Evolutionary conservation across 30 jellyfish, hydroid and myxozoan species (phyloP), one percentile per base, ranked within the genome.

Genomic region (Aurelia sp.): DNA sequence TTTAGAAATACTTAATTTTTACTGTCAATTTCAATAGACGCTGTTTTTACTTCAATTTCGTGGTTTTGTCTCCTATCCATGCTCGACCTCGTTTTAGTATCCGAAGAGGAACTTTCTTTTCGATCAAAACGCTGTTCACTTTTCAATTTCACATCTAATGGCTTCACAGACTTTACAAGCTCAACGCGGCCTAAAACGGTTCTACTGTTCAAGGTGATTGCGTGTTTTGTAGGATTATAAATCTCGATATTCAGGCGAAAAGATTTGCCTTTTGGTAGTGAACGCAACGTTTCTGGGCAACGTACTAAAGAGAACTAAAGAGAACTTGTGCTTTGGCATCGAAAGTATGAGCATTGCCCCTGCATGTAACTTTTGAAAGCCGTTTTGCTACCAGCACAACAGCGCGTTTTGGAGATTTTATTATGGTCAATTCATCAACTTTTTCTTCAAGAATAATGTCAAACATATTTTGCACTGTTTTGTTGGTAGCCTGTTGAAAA

Each of bases 201-300:
- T 67, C 78, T 67, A 22, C 78, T 67, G 53, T 67, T 22, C 51
- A 22, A 17, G 0, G 51, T 67, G 21, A 67, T 67, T 67, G 78
- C 17, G 44, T 67, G 78, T 35, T 35, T 17, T 18, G 52, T 52
- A 52, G 63, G 63, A 52, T 52, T 52, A 65, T 81, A 68, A 81
- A 81, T 63, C 15, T 67, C 51, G 58, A 81, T 35, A 41, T 81
- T 81, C 10, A 52, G 67, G 48, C 85, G 48, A 33, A 50, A 65
- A 30, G 91, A 81, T 47, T 22, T 50, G 65, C 91, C 84, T 38
- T 67, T 81, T 67, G 84, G 59, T 64, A 81, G 5, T 12, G 84
- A 8, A 67, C 65, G 16, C 24, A 81, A 60, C 38, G 69, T n/a
- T 19, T 81, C 47, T n/a, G n/a, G n/a, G n/a, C n/a, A n/a, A n/a